These are phyloP conservation scores for Tillus elongatus DNA, from an alignment of 2,888 invertebrate genomes.

Conservation along the genomic window DNA sequence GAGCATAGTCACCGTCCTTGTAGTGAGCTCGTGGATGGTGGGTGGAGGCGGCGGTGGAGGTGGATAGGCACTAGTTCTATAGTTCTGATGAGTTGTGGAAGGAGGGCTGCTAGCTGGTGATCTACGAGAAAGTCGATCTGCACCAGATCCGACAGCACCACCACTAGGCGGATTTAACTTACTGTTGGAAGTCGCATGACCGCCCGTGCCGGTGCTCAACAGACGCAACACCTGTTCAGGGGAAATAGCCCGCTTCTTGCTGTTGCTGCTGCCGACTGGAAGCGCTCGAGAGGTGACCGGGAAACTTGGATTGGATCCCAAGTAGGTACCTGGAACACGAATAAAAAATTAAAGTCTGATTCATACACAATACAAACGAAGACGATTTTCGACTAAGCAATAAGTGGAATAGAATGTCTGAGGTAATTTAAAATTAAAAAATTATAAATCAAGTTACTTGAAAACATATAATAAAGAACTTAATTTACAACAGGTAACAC, in stretches of 20 bases:
- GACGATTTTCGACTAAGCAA: no score
- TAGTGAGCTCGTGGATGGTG: constrained; percentile 65
- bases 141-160: constrained; percentile 14
- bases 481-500: no score
- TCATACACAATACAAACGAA: no score
- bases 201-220: constrained; percentile 32
- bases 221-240: constrained; percentile 60
- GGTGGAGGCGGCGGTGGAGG: constrained; percentile 42
- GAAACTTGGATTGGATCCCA: constrained; percentile 56
- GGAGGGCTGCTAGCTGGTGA: constrained; percentile 71
- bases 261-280: constrained; percentile 44
- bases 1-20: constrained; percentile 78
- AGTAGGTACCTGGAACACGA: constrained; percentile 57
- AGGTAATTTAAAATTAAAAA: no score
- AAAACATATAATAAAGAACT: no score
- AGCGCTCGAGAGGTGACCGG: constrained; percentile 41
- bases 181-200: constrained; percentile 23
- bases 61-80: constrained; percentile 23
- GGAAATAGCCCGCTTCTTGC: constrained; percentile 71
- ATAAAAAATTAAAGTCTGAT: no score
- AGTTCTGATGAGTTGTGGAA: constrained; percentile 63
- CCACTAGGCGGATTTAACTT: constrained; percentile 29
- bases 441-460: no score
- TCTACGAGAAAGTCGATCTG: constrained; percentile 41
- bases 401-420: no score